Percentiles rank a stretch among this genome's conserved stretches.
phyloP scores from a whole-genome alignment of 2,797 vertebrate species.

The Pseudochirops cupreus region DNA sequence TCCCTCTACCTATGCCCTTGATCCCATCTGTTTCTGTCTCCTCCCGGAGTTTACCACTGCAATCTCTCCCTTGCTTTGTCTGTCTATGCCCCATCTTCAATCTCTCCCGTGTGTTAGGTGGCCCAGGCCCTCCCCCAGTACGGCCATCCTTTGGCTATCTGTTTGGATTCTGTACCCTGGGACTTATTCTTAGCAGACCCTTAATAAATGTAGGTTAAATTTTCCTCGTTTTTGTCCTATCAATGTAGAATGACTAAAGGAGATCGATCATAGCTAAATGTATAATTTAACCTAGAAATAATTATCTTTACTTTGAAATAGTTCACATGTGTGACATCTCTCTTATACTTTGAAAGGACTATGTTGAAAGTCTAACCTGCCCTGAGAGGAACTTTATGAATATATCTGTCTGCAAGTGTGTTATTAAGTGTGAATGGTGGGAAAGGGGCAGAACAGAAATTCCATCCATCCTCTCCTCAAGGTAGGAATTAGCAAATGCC shows the following conservation, averaged over 20 bases:
- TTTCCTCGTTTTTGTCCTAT: neutral
- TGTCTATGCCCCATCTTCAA: neutral
- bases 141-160: neutral
- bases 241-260: neutral
- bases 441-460: neutral
- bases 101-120: neutral
- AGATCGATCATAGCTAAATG: neutral
- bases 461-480: constrained; percentile 12
- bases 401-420: constrained; percentile 27
- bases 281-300: constrained; percentile 5
- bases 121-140: neutral
- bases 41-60: neutral
- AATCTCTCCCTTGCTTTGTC: neutral
- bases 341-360: neutral
- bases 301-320: constrained; percentile 30
- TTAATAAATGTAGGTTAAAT: neutral
- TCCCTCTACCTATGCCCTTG: too few species aligned
- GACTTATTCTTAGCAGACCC: neutral
- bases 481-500: constrained; percentile 30
- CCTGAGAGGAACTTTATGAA: constrained; percentile 20
- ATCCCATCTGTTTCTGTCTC: neutral
- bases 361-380: neutral
- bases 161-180: neutral
- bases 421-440: constrained; percentile 10
- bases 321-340: neutral